A percentile compares a stretch with the other conserved stretches of the same genome.
Evolutionary conservation across 2,888 invertebrate species (phyloP).

Genomic region (Hypolimnas misippus): DNA sequence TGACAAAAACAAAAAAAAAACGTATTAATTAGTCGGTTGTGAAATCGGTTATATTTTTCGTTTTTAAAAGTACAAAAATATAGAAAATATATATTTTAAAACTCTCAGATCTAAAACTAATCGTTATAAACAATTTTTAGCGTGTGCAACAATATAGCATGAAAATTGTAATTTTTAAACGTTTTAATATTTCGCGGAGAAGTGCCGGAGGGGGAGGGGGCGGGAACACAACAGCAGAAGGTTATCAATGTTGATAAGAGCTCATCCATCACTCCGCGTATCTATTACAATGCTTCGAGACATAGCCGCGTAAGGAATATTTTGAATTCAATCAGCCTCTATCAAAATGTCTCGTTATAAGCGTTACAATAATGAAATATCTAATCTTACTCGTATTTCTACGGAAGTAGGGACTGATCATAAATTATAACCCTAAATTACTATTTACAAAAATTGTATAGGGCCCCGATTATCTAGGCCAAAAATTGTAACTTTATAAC

Average conservation of each 20-base stretch:
- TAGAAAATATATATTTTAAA: background rate
- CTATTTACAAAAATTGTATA: too few species aligned
- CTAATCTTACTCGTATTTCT: too few species aligned
- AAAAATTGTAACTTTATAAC: too few species aligned
- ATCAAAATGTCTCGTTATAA: slow-evolving; percentile 24
- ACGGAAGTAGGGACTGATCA: too few species aligned
- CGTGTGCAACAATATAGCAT: background rate
- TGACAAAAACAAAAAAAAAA: too few species aligned
- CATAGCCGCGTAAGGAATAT: slow-evolving; percentile 61
- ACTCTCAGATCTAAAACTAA: background rate
- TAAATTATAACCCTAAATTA: too few species aligned
- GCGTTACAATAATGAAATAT: background rate
- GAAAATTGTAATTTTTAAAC: background rate
- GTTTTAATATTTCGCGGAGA: slow-evolving; percentile 22
- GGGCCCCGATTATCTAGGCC: too few species aligned
- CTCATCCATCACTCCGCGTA: slow-evolving; percentile 72
- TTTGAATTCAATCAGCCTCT: slow-evolving; percentile 51
- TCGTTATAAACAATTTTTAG: too few species aligned
- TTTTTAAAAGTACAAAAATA: too few species aligned
- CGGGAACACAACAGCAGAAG: slow-evolving; percentile 60
- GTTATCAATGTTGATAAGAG: slow-evolving; percentile 79
- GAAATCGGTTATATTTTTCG: too few species aligned
- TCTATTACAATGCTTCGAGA: slow-evolving; percentile 46
- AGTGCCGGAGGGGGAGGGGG: slow-evolving; percentile 47
- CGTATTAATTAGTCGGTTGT: too few species aligned